These are phyloP conservation scores for Panurus biarmicus DNA, from an alignment of 2,113 vertebrate species.

Conservation along the genomic window DNA sequence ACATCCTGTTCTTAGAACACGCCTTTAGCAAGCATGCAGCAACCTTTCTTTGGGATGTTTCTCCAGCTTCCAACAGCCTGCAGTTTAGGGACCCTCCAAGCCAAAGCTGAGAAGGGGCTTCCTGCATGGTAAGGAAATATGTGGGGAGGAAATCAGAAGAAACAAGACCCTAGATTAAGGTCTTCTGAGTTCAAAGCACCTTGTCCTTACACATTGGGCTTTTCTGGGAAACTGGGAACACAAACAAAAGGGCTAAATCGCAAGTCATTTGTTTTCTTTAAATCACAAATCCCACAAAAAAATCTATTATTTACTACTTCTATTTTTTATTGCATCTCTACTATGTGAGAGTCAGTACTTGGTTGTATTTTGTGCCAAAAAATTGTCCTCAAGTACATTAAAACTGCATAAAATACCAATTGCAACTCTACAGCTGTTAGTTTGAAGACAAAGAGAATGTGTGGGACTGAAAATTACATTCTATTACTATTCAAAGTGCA, in stretches of 20 bases:
- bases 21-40: accelerated
- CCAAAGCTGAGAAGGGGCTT: background rate
- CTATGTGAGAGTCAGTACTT: background rate
- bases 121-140: accelerated
- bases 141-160: background rate
- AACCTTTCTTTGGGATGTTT: background rate
- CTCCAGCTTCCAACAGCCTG: background rate
- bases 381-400: background rate
- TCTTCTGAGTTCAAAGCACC: background rate
- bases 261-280: background rate
- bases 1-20: background rate
- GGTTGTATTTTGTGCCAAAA: background rate
- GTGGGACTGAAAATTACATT: background rate
- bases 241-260: background rate
- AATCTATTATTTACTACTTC: too few relatives aligned
- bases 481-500: background rate
- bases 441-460: background rate
- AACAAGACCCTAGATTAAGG: background rate
- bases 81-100: background rate
- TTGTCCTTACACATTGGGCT: background rate
- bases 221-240: background rate
- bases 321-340: background rate
- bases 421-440: background rate
- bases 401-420: background rate
- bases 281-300: background rate